Base-by-base conservation (phyloP, 2,113 vertebrate genomes). In the Campylorhamphus procurvoides region DNA sequence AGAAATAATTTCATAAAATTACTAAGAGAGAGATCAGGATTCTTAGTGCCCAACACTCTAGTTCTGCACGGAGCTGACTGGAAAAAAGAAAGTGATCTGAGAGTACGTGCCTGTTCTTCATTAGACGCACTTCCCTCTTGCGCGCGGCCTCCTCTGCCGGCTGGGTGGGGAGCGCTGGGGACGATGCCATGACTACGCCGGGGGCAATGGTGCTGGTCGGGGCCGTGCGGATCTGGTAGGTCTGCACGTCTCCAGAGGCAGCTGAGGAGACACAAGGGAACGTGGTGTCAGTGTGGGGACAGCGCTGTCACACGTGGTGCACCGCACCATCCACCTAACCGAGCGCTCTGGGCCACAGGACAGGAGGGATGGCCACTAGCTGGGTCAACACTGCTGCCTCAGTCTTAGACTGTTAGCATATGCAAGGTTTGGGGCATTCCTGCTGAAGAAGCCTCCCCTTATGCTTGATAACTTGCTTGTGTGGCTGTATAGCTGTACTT, bases 141-240 rank as follows among this genome's bases (percentile, higher is more conserved):
- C 99, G 99, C 1, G 99, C 99, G 4, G 99, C 99, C 94, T 99
- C 99, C 91, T 99, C 99, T 1, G 99, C 98, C 25, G 98, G 99
- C 83, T 99, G 99, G 20, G 98, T 97, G 0, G 99, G 98, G 56
- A 99, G 97, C 37, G 98, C 98, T 20, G 99, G 99, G 4, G 99
- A 99, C 10, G 99, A 99, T 0, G 99, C 98, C 99, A 99, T 99
- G 75, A 99, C 99, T 8, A 99, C 99, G 19, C 99, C 99, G 1
- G 99, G 98, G n/a, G 99, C 98, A 52, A 99, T 99, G 95, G 99
- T 98, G 98, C 98, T 99, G 89, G 99, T 98, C 8, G 99, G 98
- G 24, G 99, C 98, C 0, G 99, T 99, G 95, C 99, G 99, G 76
- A 99, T 99, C 98, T 99, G 99, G 97, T 99, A 99, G 14, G 99